Evolutionary conservation across 2,113 vertebrate genomes (phyloP).

Genomic region (Todiramphus saurophagus): DNA sequence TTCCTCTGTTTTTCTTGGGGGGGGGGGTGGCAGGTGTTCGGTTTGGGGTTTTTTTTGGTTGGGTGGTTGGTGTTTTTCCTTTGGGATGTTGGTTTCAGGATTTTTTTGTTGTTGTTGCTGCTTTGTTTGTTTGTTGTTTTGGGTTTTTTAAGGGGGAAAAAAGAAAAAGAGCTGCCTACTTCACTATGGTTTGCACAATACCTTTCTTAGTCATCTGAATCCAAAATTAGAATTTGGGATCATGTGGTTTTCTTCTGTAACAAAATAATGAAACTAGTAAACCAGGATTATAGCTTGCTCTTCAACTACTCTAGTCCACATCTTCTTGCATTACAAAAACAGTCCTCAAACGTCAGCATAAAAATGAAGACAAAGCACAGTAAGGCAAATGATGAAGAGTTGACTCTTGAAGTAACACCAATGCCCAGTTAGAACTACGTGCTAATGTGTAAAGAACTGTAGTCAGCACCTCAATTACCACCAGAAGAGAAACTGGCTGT

Average conservation of each 20-base stretch:
- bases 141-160: too few relatives aligned
- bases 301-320: background rate
- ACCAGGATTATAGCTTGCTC: background rate
- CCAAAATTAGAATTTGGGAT: background rate
- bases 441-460: background rate
- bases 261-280: background rate
- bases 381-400: background rate
- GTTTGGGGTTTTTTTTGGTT: too few relatives aligned
- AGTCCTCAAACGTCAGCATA: background rate
- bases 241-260: background rate
- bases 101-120: too few relatives aligned
- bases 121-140: too few relatives aligned
- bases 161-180: background rate
- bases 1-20: background rate
- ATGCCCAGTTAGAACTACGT: background rate
- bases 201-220: background rate
- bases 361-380: background rate
- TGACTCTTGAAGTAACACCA: accelerated
- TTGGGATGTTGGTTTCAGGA: too few relatives aligned
- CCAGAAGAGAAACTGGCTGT: background rate
- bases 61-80: too few relatives aligned
- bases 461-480: background rate
- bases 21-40: too few relatives aligned
- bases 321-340: accelerated
- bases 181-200: background rate